Evolutionary conservation across 2,888 invertebrate genomes (phyloP), one percentile per base, ranked within the genome.

Genomic region (Oegoconia quadripuncta): DNA sequence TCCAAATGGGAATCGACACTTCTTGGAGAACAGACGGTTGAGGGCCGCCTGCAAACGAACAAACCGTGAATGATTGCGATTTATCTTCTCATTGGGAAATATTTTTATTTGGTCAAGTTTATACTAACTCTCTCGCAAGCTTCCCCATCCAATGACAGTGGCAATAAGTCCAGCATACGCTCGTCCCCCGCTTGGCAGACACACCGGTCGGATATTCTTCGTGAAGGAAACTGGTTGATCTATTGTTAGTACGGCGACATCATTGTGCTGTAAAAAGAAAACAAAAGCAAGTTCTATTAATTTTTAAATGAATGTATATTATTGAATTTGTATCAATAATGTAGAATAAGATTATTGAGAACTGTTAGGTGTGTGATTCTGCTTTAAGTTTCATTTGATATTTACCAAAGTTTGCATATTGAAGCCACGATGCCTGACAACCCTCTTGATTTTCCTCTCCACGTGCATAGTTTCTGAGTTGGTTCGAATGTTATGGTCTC

Each of bases 71-170:
- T 22, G 22, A 22, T 4, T 9, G 7, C 8, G 22, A 9, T 9
- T 22, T 2, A 9, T 5, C 2, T 22, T 22, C 8, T 22, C 3
- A 3, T 22, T 9, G 18, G 18, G 4, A 5, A 23, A 23, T 9
- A 23, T 8, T 8, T 23, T 23, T 23, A 23, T 6, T 23, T 23
- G 4, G n/a, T n/a, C n/a, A n/a, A n/a, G n/a, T 13, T 7, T 8
- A 42, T 48, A 77, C 90, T 88, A 65, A 93, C 94, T 92, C 77
- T 95, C 95, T 60, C 92, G 83, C 48, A 95, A 82, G 60, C 95
- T 95, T 31, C 96, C 96, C 96, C 96, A 97, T 27, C 96, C 96
- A 40, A 95, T 93, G 3, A 96, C 95, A 0, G 95, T 95, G 1
- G 91, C 96, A 8, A 90, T 88, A 48, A 90, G 89, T 1, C 94